These are phyloP conservation scores for Mythimna pallens DNA, from an alignment of 2,888 invertebrate genomes.

Conservation along the genomic window DNA sequence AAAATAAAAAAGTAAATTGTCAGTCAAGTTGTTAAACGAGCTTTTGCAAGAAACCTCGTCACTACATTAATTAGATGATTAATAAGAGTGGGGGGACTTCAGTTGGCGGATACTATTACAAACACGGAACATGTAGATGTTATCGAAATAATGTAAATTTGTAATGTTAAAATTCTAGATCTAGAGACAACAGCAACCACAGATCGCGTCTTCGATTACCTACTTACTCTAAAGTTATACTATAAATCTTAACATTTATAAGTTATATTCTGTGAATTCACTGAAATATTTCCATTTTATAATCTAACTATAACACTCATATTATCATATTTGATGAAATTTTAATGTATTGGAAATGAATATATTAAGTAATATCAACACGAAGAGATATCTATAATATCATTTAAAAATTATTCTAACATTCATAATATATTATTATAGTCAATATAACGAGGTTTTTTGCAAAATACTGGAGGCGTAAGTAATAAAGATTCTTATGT, in stretches of 20 bases:
- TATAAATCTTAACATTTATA: slow-evolving; percentile 48
- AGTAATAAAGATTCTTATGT: slow-evolving; percentile 49
- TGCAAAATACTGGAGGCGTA: slow-evolving; percentile 44
- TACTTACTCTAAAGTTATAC: slow-evolving; percentile 59
- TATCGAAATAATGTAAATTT: slow-evolving; percentile 39
- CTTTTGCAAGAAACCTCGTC: slow-evolving; percentile 62
- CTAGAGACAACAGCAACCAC: slow-evolving; percentile 41
- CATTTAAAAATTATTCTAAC: slow-evolving; percentile 60
- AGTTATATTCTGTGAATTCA: slow-evolving; percentile 44
- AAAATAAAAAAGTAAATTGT: slow-evolving; percentile 15
- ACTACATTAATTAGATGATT: slow-evolving; percentile 37
- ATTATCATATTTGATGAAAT: slow-evolving; percentile 36
- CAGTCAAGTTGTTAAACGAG: slow-evolving; percentile 16
- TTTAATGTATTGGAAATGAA: slow-evolving; percentile 40
- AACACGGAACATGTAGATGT: slow-evolving; percentile 52
- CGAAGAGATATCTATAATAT: slow-evolving; percentile 48
- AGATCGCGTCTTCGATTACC: slow-evolving; percentile 20
- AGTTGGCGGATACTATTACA: slow-evolving; percentile 49
- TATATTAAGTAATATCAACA: slow-evolving; percentile 46
- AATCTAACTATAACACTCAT: slow-evolving; percentile 48
- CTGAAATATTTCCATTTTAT: slow-evolving; percentile 57
- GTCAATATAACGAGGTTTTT: slow-evolving; percentile 60
- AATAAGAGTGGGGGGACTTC: slow-evolving; percentile 52
- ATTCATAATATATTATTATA: slow-evolving; percentile 50
- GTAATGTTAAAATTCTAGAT: slow-evolving; percentile 41